Percentiles rank a stretch among this genome's conserved stretches.
Evolutionary conservation across 2,888 invertebrate species (phyloP).

Genomic region (Sipha maydis): DNA sequence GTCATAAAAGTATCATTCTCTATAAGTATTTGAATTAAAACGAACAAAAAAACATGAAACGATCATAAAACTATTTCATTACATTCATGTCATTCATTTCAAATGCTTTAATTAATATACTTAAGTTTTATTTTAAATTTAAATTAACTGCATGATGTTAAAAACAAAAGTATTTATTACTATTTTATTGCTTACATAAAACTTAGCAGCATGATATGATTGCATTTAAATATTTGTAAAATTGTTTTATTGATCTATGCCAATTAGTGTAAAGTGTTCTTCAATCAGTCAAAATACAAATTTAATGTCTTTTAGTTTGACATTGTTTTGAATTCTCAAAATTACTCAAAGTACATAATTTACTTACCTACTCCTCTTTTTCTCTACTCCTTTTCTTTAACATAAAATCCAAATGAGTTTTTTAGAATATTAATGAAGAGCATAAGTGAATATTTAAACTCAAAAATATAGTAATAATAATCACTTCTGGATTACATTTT

Average conservation of each 20-base stretch:
- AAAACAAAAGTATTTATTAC: neutral
- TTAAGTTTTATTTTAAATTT: neutral
- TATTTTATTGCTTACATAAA: neutral
- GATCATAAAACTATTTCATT: neutral
- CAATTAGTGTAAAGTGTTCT: too few species aligned
- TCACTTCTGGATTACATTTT: neutral
- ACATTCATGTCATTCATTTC: neutral
- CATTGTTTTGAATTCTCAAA: too few species aligned
- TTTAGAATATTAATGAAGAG: neutral
- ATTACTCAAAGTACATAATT: too few species aligned
- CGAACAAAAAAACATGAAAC: neutral
- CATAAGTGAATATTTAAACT: too few species aligned
- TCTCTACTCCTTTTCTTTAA: too few species aligned
- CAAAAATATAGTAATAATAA: neutral
- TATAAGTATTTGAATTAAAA: too few species aligned
- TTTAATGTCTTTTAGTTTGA: too few species aligned
- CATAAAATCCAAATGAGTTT: neutral
- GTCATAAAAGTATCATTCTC: slow-evolving; percentile 2
- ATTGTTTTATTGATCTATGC: too few species aligned
- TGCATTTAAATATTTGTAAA: neutral
- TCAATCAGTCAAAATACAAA: too few species aligned
- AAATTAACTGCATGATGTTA: slow-evolving; percentile 16
- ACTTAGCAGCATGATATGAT: neutral
- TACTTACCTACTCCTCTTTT: too few species aligned
- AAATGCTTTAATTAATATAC: neutral